These are phyloP conservation scores for Prunella himalayana DNA, from an alignment of 2,113 vertebrate species.

Conservation along the genomic window DNA sequence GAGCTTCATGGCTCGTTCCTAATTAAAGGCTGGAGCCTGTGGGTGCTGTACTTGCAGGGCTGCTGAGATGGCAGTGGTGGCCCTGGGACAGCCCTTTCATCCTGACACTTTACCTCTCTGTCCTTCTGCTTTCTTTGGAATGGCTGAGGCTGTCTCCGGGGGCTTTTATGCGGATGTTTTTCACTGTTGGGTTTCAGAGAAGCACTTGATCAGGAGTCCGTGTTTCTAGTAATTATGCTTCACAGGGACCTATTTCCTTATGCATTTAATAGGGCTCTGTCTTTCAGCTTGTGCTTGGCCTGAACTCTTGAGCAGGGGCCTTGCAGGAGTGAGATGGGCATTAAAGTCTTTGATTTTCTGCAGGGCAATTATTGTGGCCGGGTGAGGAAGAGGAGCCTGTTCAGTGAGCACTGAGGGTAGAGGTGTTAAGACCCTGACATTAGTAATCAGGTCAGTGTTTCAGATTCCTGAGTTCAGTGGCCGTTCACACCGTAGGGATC, in stretches of 20 bases:
- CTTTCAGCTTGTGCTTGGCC: neutral
- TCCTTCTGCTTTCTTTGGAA: neutral
- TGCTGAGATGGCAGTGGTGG: neutral
- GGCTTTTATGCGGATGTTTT: neutral
- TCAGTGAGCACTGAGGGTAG: neutral
- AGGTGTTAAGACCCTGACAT: neutral
- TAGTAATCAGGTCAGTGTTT: neutral
- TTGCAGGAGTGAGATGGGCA: neutral
- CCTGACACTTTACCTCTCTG: neutral
- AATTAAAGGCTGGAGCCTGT: neutral
- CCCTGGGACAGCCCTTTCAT: neutral
- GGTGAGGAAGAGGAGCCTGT: constrained; percentile 1
- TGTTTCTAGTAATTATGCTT: neutral
- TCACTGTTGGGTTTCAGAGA: neutral
- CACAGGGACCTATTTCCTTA: neutral
- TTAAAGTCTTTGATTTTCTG: constrained; percentile 5
- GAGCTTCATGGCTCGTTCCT: neutral
- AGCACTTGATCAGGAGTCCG: neutral
- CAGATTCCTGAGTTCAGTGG: neutral
- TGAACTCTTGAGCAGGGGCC: neutral
- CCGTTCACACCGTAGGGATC: neutral
- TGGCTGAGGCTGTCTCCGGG: neutral
- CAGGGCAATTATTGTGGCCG: constrained; percentile 7
- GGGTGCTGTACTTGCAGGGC: neutral
- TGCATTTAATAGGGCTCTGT: constrained; percentile 16